Conservation (phyloP, 2,797 vertebrate genomes). For the Peromyscus nudipes region DNA sequence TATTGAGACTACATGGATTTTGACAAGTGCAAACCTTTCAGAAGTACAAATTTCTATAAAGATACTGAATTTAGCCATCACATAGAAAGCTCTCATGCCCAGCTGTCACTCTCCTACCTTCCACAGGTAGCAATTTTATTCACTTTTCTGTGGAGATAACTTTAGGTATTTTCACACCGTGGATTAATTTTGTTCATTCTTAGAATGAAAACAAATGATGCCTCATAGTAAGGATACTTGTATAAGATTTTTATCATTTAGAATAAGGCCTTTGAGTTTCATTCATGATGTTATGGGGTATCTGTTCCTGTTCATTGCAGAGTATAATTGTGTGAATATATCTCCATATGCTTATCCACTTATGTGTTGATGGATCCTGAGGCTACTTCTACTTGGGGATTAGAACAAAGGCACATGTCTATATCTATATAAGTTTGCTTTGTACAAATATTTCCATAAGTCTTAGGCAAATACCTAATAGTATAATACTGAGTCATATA, state of each 20-base stretch:
- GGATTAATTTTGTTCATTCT: background rate
- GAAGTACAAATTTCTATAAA: background rate
- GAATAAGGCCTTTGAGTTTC: background rate
- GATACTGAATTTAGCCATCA: background rate
- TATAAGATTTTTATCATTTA: background rate
- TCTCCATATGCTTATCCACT: background rate
- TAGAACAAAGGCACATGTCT: background rate
- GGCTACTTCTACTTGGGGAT: background rate
- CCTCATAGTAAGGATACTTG: background rate
- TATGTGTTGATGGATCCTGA: background rate
- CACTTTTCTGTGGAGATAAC: background rate
- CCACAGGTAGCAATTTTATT: background rate
- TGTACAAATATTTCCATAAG: background rate
- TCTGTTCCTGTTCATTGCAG: background rate
- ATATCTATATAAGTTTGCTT: background rate
- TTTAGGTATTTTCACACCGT: background rate
- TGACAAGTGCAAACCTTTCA: background rate
- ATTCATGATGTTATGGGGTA: background rate
- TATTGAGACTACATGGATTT: background rate
- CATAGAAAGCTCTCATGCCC: background rate
- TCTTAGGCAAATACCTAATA: background rate
- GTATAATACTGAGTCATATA: background rate
- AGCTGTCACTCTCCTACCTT: background rate
- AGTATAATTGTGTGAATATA: background rate
- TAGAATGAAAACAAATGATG: background rate